phyloP scores from a whole-genome alignment of 2,113 vertebrate genomes.

The Gallinago jamesoni region DNA sequence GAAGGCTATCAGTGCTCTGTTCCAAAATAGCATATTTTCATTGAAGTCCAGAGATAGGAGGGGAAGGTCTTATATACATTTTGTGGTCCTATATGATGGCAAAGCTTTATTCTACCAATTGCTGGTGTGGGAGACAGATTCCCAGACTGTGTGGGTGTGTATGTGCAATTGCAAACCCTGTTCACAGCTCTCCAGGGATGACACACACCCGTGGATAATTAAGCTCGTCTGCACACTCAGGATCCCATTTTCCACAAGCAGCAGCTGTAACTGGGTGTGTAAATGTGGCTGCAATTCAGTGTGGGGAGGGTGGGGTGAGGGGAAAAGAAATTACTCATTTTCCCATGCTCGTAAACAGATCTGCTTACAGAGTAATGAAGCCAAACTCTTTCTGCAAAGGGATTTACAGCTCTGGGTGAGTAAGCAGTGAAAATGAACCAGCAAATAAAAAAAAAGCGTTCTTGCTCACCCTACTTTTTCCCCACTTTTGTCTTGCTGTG shows the following conservation, averaged over 20 bases:
- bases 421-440: background rate
- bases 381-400: background rate
- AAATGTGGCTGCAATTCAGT: background rate
- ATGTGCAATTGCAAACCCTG: background rate
- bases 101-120: background rate
- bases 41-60: background rate
- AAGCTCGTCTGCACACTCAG: background rate
- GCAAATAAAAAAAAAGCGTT: background rate
- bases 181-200: background rate
- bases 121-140: background rate
- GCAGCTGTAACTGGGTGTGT: background rate
- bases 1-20: background rate
- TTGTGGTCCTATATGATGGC: background rate
- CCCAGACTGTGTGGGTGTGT: background rate
- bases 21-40: background rate
- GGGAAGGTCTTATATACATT: rapidly evolving
- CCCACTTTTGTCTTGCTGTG: background rate
- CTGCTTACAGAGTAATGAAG: background rate
- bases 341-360: background rate
- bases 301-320: background rate
- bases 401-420: slow-evolving; percentile 2
- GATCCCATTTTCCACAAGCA: background rate
- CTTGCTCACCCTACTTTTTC: background rate
- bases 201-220: background rate
- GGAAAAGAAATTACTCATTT: rapidly evolving